Percentiles rank a stretch among this genome's conserved stretches.
These are phyloP conservation scores for Mus minutoides DNA, from an alignment of 2,797 vertebrate species.

Conservation along the genomic window DNA sequence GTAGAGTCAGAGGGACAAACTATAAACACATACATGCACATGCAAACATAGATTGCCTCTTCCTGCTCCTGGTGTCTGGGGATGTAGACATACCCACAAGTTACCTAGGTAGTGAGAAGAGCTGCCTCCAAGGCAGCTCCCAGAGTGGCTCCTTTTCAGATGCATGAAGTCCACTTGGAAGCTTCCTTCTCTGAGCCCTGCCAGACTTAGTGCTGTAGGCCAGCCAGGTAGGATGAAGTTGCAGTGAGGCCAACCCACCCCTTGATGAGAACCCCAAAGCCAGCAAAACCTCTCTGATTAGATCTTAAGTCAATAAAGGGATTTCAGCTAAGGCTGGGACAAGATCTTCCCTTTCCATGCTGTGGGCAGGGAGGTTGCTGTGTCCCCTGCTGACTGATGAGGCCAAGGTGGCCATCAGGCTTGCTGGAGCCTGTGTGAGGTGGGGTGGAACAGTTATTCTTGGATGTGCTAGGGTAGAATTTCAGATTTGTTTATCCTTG, in stretches of 20 bases:
- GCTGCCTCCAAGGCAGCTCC: neutral
- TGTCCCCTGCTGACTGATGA: neutral
- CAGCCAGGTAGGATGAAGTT: neutral
- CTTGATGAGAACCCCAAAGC: no score
- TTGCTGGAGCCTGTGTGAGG: neutral
- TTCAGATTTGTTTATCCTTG: constrained; percentile 84
- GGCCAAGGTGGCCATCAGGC: constrained; percentile 46
- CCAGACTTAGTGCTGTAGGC: neutral
- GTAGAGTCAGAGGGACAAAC: neutral
- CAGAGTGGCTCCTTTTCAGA: neutral
- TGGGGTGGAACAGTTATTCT: constrained; percentile 79
- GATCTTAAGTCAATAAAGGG: neutral
- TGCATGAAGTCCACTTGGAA: fast-evolving
- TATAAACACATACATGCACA: neutral
- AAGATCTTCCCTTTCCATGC: neutral
- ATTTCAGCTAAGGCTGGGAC: neutral
- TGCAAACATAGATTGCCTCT: neutral
- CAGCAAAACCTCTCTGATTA: neutral
- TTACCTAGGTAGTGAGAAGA: neutral
- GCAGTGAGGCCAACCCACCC: neutral
- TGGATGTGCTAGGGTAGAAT: constrained; percentile 77
- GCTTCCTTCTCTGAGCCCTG: neutral
- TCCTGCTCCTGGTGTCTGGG: neutral
- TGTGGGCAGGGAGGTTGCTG: neutral
- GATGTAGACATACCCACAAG: neutral